Percentiles rank a stretch among this genome's conserved stretches.
Conservation (phyloP, 2,797 vertebrate species). For the Merluccius polli region DNA sequence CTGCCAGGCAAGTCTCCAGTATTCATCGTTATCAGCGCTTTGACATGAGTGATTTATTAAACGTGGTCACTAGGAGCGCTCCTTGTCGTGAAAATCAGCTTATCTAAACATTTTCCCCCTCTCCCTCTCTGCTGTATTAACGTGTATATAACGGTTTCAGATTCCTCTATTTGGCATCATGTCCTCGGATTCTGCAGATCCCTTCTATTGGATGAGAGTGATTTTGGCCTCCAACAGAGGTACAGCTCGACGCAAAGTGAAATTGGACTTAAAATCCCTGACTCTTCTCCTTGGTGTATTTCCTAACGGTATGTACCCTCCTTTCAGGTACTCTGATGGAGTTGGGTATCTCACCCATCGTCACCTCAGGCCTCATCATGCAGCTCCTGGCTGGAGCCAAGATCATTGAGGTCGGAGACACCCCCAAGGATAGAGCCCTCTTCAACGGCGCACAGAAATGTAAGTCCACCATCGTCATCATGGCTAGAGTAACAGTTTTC, state of each 20-base stretch:
- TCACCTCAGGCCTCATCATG: slow-evolving; percentile 98
- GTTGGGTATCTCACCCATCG: slow-evolving; percentile 95
- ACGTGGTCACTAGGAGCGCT: not conserved
- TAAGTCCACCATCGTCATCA: slow-evolving; percentile 58
- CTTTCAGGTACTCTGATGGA: slow-evolving; percentile 93
- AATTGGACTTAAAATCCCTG: not conserved
- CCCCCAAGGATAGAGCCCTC: slow-evolving; percentile 95
- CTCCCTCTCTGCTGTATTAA: not conserved
- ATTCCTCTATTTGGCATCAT: slow-evolving; percentile 98
- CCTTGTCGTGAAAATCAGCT: not conserved
- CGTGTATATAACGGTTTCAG: slow-evolving; percentile 64
- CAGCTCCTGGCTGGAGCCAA: slow-evolving; percentile 97
- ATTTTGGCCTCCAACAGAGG: slow-evolving; percentile 98
- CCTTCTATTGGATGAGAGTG: slow-evolving; percentile 99
- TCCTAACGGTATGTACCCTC: not conserved
- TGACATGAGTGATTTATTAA: not conserved
- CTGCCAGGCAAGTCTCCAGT: slow-evolving; percentile 84
- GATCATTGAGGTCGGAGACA: slow-evolving; percentile 98
- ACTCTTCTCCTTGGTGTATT: not conserved
- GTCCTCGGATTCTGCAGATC: slow-evolving; percentile 98
- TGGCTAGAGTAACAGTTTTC: not conserved
- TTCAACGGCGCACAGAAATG: slow-evolving; percentile 98
- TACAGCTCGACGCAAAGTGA: slow-evolving; percentile 45
- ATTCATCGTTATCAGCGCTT: not conserved
- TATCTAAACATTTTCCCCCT: not conserved